Percentiles rank a stretch among this genome's conserved stretches.
Evolutionary conservation across 2,888 invertebrate genomes (phyloP).

Genomic region (Drosophila quasianomalipes): DNA sequence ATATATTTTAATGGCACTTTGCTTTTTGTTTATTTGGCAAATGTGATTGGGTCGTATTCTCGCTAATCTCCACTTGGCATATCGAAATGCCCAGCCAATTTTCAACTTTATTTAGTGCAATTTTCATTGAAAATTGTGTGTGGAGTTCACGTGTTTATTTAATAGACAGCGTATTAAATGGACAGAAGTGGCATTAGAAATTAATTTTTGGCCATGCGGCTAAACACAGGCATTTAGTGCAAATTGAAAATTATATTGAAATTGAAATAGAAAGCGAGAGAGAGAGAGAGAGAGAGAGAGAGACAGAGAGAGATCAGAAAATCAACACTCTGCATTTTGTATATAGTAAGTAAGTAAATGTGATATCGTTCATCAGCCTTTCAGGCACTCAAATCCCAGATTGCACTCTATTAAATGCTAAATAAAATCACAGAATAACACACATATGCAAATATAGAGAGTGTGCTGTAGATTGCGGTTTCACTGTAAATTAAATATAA

Average conservation of each 20-base stretch:
- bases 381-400: conserved; percentile 48
- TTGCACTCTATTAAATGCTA: conserved; percentile 72
- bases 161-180: conserved; percentile 63
- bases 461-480: conserved; percentile 61
- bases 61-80: conserved; percentile 65
- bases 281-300: conserved; percentile 4
- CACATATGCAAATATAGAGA: neutral
- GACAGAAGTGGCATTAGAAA: conserved; percentile 60
- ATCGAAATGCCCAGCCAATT: conserved; percentile 53
- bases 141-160: conserved; percentile 47
- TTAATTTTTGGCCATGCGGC: conserved; percentile 68
- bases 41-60: conserved; percentile 59
- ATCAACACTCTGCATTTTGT: conserved; percentile 34
- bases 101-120: conserved; percentile 72
- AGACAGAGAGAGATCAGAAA: conserved; percentile 16
- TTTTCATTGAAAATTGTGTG: conserved; percentile 41
- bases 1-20: conserved; percentile 4
- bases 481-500: conserved; percentile 80
- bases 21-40: conserved; percentile 37
- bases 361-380: conserved; percentile 50
- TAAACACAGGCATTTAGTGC: conserved; percentile 49
- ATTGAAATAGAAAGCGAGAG: neutral
- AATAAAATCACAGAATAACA: conserved; percentile 54
- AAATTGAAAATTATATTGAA: conserved; percentile 18
- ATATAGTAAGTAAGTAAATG: conserved; percentile 6